Evolutionary conservation across 2,888 invertebrate species (phyloP).

Genomic region (Apodemia duryi): DNA sequence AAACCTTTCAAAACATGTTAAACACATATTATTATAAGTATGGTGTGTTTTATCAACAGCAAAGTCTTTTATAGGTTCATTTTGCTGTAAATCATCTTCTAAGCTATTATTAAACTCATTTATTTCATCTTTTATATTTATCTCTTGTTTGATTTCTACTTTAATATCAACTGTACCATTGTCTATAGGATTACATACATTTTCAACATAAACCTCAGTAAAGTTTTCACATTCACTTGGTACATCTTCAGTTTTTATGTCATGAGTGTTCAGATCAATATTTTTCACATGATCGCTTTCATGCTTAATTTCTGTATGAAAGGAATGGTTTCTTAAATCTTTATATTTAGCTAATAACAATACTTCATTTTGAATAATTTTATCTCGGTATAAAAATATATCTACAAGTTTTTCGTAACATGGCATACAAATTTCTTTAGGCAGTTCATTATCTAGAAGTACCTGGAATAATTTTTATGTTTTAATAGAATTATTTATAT

Average conservation of each 20-base stretch:
- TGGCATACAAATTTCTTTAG: slow-evolving; percentile 41
- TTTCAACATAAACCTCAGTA: slow-evolving; percentile 16
- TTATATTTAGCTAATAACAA: slow-evolving; percentile 35
- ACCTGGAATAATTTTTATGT: slow-evolving; percentile 40
- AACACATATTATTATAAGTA: slow-evolving; percentile 17
- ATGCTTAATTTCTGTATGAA: neutral
- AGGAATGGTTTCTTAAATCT: slow-evolving; percentile 6
- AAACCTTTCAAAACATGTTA: slow-evolving; percentile 19
- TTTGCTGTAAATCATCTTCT: slow-evolving; percentile 15
- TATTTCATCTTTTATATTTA: slow-evolving; percentile 11
- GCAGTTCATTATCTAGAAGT: slow-evolving; percentile 36
- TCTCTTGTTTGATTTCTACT: slow-evolving; percentile 17
- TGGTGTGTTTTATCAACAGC: slow-evolving; percentile 17
- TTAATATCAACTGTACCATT: neutral
- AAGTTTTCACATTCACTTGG: neutral
- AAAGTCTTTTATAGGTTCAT: neutral
- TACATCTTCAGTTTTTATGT: neutral
- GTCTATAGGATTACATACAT: slow-evolving; percentile 17
- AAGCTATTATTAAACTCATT: slow-evolving; percentile 13
- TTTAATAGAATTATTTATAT: neutral
- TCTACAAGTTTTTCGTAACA: slow-evolving; percentile 44
- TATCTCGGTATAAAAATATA: slow-evolving; percentile 38
- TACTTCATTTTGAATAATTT: slow-evolving; percentile 41
- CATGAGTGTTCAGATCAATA: neutral
- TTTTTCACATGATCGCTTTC: neutral